Evolutionary conservation across 2,888 invertebrate genomes (phyloP).

Genomic region (Strigamia maritima): DNA sequence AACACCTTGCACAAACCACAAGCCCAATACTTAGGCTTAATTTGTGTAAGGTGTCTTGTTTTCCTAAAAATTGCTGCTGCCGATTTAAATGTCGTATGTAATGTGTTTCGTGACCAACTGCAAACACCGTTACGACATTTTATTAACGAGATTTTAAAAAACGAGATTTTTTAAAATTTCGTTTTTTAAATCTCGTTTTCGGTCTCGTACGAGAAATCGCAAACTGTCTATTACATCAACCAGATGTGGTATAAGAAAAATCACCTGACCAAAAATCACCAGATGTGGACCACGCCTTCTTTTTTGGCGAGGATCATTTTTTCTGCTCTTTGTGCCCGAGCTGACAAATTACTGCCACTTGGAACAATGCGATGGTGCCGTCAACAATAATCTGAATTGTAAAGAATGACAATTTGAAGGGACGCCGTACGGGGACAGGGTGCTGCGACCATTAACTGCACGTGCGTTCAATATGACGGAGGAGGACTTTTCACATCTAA

Average conservation of each 20-base stretch:
- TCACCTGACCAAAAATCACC: slow-evolving; percentile 27
- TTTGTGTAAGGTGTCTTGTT: too few relatives aligned
- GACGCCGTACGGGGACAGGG: neutral
- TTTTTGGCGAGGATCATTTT: slow-evolving; percentile 20
- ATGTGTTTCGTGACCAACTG: too few relatives aligned
- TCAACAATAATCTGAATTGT: slow-evolving; percentile 27
- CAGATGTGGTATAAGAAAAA: slow-evolving; percentile 21
- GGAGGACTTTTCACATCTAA: slow-evolving; percentile 21
- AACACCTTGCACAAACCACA: too few relatives aligned
- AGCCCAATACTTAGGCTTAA: too few relatives aligned
- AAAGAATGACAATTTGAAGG: slow-evolving; percentile 29
- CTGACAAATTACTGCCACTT: slow-evolving; percentile 29
- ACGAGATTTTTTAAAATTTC: too few relatives aligned
- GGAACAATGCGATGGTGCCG: slow-evolving; percentile 27
- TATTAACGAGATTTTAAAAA: too few relatives aligned
- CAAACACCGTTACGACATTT: too few relatives aligned
- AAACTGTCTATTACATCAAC: neutral
- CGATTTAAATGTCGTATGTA: too few relatives aligned
- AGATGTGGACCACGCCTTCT: slow-evolving; percentile 27
- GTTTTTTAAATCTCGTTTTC: too few relatives aligned
- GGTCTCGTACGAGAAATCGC: too few relatives aligned
- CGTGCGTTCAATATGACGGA: slow-evolving; percentile 13
- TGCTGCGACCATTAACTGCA: slow-evolving; percentile 12
- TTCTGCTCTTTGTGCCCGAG: slow-evolving; percentile 4
- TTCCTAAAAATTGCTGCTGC: too few relatives aligned